These are phyloP conservation scores for Drosophila hamatofila DNA, from an alignment of 2,888 invertebrate species.

Conservation along the genomic window DNA sequence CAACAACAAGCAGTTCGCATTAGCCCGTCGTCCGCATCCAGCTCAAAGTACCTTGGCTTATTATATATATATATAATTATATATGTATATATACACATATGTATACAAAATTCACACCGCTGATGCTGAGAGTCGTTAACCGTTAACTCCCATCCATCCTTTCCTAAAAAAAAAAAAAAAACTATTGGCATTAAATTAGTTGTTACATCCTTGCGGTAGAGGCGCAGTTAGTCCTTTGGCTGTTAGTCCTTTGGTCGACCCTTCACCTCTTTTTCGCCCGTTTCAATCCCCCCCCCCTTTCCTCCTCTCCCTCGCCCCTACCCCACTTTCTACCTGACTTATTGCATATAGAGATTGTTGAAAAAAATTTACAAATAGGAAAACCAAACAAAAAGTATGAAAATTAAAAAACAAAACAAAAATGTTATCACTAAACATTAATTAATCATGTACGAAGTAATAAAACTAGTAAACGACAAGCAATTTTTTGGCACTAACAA, in stretches of 20 bases:
- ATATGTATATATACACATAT: neutral
- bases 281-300: neutral
- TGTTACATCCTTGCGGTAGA: constrained; percentile 14
- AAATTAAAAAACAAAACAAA: constrained; percentile 5
- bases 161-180: no score
- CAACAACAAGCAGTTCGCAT: neutral
- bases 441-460: constrained; percentile 34
- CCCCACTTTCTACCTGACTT: neutral
- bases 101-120: neutral
- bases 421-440: constrained; percentile 57
- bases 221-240: neutral
- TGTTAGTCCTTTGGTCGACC: neutral
- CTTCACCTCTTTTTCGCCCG: neutral
- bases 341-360: constrained; percentile 56
- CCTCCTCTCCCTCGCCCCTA: neutral
- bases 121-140: constrained; percentile 3
- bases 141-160: neutral
- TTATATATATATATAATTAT: neutral
- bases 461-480: constrained; percentile 32
- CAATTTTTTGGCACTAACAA: constrained; percentile 9
- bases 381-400: constrained; percentile 2
- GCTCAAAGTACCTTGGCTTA: constrained; percentile 7
- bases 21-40: neutral
- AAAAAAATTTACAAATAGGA: constrained; percentile 7
- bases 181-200: constrained; percentile 31